Percentiles rank a stretch among this genome's conserved stretches.
Evolutionary conservation across 2,888 invertebrate genomes (phyloP).

Genomic region (Cataglyphis albicans): DNA sequence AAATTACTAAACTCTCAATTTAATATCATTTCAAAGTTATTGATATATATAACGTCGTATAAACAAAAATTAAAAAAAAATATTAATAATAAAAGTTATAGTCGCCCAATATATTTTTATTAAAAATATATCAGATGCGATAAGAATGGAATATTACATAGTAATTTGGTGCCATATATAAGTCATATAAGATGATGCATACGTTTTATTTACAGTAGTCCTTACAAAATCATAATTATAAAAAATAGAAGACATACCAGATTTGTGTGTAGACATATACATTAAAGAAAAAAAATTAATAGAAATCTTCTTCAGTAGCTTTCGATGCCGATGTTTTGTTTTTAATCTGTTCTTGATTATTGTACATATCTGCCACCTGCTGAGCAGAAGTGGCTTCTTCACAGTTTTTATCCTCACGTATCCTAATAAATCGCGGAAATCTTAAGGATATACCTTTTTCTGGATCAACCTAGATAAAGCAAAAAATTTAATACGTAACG

Average conservation of each 20-base stretch:
- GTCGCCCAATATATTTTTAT: neutral
- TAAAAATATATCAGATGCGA: neutral
- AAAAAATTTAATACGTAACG: neutral
- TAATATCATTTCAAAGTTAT: slow-evolving; percentile 9
- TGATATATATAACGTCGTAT: slow-evolving; percentile 2
- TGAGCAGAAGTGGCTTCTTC: slow-evolving; percentile 97
- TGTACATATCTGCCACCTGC: slow-evolving; percentile 96
- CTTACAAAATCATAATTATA: slow-evolving; percentile 12
- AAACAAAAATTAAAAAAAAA: neutral
- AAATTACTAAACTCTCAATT: neutral
- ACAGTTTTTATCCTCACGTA: slow-evolving; percentile 95
- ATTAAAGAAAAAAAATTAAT: slow-evolving; percentile 82
- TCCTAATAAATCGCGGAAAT: slow-evolving; percentile 96
- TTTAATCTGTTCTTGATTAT: slow-evolving; percentile 96
- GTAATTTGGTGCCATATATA: neutral
- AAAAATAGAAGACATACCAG: neutral
- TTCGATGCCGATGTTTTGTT: slow-evolving; percentile 87
- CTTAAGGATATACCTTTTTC: slow-evolving; percentile 97
- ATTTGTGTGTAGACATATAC: neutral
- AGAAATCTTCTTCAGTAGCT: slow-evolving; percentile 88
- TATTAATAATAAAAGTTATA: slow-evolving; percentile 1
- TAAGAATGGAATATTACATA: neutral
- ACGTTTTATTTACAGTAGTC: slow-evolving; percentile 28
- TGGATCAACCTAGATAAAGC: slow-evolving; percentile 89
- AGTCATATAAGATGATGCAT: neutral